Conservation (phyloP, 23 tunicate genomes). For the Trididemnum miniatum region DNA sequence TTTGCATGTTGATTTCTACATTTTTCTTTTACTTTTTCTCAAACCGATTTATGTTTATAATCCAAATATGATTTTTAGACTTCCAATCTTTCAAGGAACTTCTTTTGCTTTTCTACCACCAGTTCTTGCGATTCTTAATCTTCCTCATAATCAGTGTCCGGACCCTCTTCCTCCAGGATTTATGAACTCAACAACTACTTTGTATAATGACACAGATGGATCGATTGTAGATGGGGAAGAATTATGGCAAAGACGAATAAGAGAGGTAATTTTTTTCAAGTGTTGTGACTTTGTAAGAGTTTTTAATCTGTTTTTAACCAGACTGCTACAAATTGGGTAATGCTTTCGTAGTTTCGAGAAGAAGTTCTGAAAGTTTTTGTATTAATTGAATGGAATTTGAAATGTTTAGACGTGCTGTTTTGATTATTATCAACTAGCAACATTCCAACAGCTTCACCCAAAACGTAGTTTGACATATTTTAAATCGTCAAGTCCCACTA, state of each 20-base stretch:
- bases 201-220: slow-evolving; percentile 79
- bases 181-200: slow-evolving; percentile 24
- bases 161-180: slow-evolving; percentile 36
- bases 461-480: too few species aligned
- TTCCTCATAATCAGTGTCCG: slow-evolving; percentile 76
- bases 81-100: slow-evolving; percentile 86
- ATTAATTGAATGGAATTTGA: too few species aligned
- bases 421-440: not conserved
- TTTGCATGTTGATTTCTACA: too few species aligned
- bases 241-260: slow-evolving; percentile 75
- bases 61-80: slow-evolving; percentile 44
- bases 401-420: not conserved
- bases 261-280: slow-evolving; percentile 45
- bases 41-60: too few species aligned
- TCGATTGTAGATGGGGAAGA: slow-evolving; percentile 53
- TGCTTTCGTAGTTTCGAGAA: too few species aligned
- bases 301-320: not conserved
- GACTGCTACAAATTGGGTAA: too few species aligned
- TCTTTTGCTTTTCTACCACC: slow-evolving; percentile 72
- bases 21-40: too few species aligned
- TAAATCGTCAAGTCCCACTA: too few species aligned
- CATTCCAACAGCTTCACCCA: not conserved
- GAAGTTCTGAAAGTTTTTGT: too few species aligned
- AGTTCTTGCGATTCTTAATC: slow-evolving; percentile 48
- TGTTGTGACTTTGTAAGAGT: not conserved